Base-by-base conservation (phyloP, 2,888 invertebrate genomes). In the Rhodophaea formosa region DNA sequence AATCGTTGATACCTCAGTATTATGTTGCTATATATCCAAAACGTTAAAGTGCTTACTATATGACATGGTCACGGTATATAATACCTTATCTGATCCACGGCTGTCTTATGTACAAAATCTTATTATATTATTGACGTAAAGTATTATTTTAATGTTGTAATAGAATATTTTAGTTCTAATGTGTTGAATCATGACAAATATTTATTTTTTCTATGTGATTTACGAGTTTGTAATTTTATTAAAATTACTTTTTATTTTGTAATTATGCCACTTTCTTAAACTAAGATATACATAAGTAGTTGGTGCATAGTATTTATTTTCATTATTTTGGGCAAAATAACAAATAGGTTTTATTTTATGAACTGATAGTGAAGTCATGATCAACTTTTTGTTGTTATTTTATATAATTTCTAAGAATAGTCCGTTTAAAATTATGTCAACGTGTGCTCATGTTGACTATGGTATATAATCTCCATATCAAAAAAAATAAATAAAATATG, bases 101-200 rank as follows among this genome's bases (percentile, higher is more conserved):
- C 85, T 88, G 86, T 85, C 84, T 74, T 69, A 70, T 86, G 86
- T 87, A 88, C 86, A 87, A 87, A 73, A 60, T 59, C 46, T 44
- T 64, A 59, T 70, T 63, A 66, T 67, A 73, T 75, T 77, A 76
- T 75, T 75, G 70, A 74, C 74, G 74, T 54, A 30, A 54, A 88
- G 87, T 88, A 86, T 87, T 87, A 87, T 83, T 82, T 80, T 74
- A 74, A 79, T 71, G 77, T 76, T 75, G 76, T 69, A 72, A 64
- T 64, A 72, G 70, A 69, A 77, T 78, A 80, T 78, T 78, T 82
- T 84, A 84, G 78, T 67, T 77, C 70, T 84, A 78, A 74, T 78
- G 77, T 71, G 82, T 88, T 86, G 67, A 81, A 85, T 83, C 88
- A 88, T 88, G 88, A 89, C 88, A 89, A 84, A 83, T 85, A 83